These are phyloP conservation scores for Dipus sagitta DNA, from an alignment of 2,797 vertebrate species.

Conservation along the genomic window DNA sequence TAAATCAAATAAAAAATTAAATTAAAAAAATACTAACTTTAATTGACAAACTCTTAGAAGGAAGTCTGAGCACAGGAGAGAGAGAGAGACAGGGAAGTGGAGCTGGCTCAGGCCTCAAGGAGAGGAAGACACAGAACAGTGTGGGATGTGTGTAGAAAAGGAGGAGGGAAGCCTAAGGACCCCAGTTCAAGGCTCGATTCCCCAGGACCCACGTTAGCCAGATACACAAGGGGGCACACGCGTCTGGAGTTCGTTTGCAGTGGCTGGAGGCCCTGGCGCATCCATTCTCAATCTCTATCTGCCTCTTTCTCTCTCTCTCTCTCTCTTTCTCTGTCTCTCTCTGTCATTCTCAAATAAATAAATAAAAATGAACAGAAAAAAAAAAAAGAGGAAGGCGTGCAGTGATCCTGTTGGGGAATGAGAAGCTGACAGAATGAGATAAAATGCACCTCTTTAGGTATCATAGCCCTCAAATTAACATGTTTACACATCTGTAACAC, in stretches of 20 bases:
- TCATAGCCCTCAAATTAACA: slow-evolving; percentile 69
- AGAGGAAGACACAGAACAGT: not conserved
- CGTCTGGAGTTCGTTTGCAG: too few relatives aligned
- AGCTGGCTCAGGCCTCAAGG: not conserved
- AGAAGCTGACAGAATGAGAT: not conserved
- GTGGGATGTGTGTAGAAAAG: not conserved
- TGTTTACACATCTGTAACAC: slow-evolving; percentile 70
- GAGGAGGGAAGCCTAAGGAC: too few relatives aligned
- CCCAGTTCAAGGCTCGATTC: too few relatives aligned
- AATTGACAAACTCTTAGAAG: not conserved
- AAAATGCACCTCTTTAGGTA: slow-evolving; percentile 60
- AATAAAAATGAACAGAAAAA: too few relatives aligned
- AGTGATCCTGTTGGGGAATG: not conserved
- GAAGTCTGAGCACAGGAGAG: not conserved
- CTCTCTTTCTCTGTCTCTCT: too few relatives aligned
- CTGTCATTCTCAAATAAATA: too few relatives aligned
- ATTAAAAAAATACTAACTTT: not conserved
- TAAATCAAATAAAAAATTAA: too few relatives aligned
- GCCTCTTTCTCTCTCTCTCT: too few relatives aligned
- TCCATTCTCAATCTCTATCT: too few relatives aligned
- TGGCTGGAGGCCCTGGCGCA: too few relatives aligned
- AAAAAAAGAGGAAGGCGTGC: not conserved
- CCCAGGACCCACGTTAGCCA: too few relatives aligned
- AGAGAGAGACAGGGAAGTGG: not conserved
- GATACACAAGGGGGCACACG: too few relatives aligned